A percentile compares a stretch with the other conserved stretches of the same genome.
phyloP scores from a whole-genome alignment of 2,113 vertebrate genomes.

The Phainopepla nitens region DNA sequence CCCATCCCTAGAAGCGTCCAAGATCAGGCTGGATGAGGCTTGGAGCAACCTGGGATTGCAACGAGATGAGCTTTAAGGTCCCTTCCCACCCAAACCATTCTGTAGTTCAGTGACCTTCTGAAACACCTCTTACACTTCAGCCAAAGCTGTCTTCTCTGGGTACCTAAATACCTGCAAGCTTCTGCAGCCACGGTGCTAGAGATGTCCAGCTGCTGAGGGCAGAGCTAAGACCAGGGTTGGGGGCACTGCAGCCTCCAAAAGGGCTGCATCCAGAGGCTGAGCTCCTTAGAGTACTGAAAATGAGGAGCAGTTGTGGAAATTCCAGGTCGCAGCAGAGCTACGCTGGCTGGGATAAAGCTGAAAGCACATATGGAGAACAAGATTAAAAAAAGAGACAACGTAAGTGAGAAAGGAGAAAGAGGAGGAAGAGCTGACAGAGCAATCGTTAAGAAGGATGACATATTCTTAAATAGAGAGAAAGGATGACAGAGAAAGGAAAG shows the following conservation, averaged over 20 bases:
- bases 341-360: not conserved
- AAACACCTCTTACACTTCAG: not conserved
- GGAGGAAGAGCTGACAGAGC: not conserved
- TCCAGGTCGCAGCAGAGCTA: not conserved
- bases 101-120: not conserved
- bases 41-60: not conserved
- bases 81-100: not conserved
- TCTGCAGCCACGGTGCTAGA: not conserved
- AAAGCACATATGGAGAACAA: not conserved
- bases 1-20: not conserved
- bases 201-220: not conserved
- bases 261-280: not conserved
- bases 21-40: accelerated
- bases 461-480: not conserved
- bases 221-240: not conserved
- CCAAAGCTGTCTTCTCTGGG: not conserved
- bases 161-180: not conserved
- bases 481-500: not conserved
- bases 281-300: not conserved
- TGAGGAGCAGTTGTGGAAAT: not conserved
- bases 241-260: not conserved
- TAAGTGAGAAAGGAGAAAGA: not conserved
- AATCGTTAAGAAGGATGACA: not conserved
- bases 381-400: not conserved
- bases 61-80: not conserved